phyloP scores from a whole-genome alignment of 2,113 vertebrate genomes.

The Cyrtonyx montezumae region DNA sequence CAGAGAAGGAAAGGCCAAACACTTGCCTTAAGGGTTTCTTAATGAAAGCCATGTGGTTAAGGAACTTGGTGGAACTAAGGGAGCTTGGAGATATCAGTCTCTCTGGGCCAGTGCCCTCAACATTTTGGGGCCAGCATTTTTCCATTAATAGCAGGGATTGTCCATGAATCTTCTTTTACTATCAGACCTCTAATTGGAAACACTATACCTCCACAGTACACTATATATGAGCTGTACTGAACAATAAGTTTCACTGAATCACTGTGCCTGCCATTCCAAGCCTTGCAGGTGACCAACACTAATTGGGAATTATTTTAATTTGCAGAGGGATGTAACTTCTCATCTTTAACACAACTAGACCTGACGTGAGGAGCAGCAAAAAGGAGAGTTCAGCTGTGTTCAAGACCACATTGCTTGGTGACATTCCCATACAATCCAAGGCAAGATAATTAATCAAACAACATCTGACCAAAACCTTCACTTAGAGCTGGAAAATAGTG shows the following conservation, averaged over 20 bases:
- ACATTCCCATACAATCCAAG: background rate
- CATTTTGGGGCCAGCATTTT: background rate
- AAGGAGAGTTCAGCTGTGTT: background rate
- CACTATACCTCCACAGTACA: background rate
- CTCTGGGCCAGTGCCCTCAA: background rate
- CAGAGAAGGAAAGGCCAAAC: slow-evolving; percentile 3
- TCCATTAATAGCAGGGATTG: slow-evolving; percentile 11
- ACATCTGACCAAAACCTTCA: background rate
- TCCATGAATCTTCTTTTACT: slow-evolving; percentile 43
- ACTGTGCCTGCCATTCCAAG: background rate
- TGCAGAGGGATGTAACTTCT: background rate
- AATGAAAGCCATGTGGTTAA: background rate
- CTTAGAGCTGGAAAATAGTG: background rate
- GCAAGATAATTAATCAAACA: slow-evolving; percentile 6
- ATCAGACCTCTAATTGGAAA: slow-evolving; percentile 29
- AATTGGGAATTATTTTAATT: background rate
- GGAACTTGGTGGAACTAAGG: background rate
- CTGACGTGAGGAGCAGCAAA: background rate
- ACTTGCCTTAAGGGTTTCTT: slow-evolving; percentile 2
- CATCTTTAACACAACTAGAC: background rate
- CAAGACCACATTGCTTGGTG: background rate
- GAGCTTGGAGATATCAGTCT: background rate
- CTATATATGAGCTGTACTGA: background rate
- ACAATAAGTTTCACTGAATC: background rate
- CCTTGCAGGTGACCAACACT: background rate